Evolutionary conservation across 2,888 invertebrate genomes (phyloP).

Genomic region (Synanthedon formicaeformis): DNA sequence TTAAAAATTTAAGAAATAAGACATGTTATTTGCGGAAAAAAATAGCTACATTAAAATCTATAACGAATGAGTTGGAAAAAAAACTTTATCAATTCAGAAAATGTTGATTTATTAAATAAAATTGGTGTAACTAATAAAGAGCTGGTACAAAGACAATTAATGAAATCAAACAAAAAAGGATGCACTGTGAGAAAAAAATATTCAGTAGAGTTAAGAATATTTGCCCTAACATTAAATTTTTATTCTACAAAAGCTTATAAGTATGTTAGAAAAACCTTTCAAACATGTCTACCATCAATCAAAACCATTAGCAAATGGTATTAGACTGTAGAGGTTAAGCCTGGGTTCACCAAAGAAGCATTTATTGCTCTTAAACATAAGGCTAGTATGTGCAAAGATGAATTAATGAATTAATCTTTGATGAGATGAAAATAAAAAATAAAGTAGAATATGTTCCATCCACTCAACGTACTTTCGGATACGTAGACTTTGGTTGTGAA

Average conservation of each 20-base stretch:
- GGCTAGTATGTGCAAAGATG: background rate
- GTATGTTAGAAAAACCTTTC: too few species aligned
- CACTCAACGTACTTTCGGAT: background rate
- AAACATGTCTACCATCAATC: too few species aligned
- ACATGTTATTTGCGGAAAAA: background rate
- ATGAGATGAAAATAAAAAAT: background rate
- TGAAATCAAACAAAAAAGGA: too few species aligned
- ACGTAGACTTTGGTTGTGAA: background rate
- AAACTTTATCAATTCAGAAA: background rate
- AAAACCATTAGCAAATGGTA: background rate
- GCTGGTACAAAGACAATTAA: too few species aligned
- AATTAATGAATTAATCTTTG: background rate
- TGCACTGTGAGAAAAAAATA: too few species aligned
- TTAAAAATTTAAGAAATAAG: background rate
- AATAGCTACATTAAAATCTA: too few species aligned
- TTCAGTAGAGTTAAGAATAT: too few species aligned
- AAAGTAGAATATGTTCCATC: background rate
- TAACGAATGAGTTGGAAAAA: too few species aligned
- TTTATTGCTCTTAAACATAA: background rate
- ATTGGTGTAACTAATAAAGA: background rate
- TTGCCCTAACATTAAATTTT: too few species aligned
- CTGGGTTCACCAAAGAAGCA: background rate
- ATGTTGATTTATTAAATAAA: background rate
- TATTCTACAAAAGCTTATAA: too few species aligned
- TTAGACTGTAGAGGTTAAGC: background rate